Percentiles rank a stretch among this genome's conserved stretches.
Conservation (phyloP, 2,888 invertebrate species). For the Drosophila eohydei region DNA sequence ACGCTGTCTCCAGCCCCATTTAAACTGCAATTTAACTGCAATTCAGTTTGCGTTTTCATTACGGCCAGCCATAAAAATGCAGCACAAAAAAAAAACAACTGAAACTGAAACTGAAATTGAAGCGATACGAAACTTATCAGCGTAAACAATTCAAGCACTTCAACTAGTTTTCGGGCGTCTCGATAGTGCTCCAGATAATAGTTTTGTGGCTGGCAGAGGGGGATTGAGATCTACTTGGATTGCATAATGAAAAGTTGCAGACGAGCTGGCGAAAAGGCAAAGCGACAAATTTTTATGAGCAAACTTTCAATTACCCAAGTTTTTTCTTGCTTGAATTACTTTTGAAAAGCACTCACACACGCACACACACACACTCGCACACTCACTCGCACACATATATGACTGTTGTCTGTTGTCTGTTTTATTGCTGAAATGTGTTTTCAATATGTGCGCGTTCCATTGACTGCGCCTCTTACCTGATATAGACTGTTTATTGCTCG, state of each 20-base stretch:
- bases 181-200: conserved; percentile 72
- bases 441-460: conserved; percentile 22
- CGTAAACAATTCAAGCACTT: conserved; percentile 77
- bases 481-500: conserved; percentile 61
- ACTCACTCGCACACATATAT: conserved; percentile 7
- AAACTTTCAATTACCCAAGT: conserved; percentile 80
- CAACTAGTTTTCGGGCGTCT: conserved; percentile 74
- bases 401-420: conserved; percentile 12
- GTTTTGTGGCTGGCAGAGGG: neutral
- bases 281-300: conserved; percentile 79
- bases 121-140: conserved; percentile 63
- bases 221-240: conserved; percentile 15
- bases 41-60: conserved; percentile 73
- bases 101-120: conserved; percentile 3
- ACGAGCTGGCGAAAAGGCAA: conserved; percentile 34
- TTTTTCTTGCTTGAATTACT: conserved; percentile 78
- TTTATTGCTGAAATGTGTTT: conserved; percentile 29
- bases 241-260: conserved; percentile 60
- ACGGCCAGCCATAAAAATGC: conserved; percentile 60
- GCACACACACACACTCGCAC: conserved; percentile 16
- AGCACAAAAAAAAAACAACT: neutral
- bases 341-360: conserved; percentile 65
- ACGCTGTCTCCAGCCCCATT: conserved; percentile 38
- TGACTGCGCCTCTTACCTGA: conserved; percentile 5
- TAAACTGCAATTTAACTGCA: conserved; percentile 76